phyloP scores from a whole-genome alignment of 2,113 vertebrate species.

The Leptobrachium leishanense region DNA sequence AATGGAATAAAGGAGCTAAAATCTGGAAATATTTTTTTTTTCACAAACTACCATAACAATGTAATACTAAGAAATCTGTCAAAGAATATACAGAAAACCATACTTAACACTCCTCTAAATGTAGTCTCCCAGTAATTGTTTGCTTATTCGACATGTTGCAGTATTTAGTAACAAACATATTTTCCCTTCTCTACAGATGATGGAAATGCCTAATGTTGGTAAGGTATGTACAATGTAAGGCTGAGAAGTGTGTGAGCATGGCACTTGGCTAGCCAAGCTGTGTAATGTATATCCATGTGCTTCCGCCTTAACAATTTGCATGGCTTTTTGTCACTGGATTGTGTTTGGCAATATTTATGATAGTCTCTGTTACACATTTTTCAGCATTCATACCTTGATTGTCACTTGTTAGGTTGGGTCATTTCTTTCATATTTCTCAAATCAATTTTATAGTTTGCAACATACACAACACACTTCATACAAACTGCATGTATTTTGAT shows the following conservation, averaged over 20 bases:
- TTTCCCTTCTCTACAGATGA: conserved; percentile 80
- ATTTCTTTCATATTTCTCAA: no score
- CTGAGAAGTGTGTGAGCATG: conserved; percentile 70
- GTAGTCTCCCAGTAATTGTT: conserved; percentile 33
- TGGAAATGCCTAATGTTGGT: conserved; percentile 78
- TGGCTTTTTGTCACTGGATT: conserved; percentile 62
- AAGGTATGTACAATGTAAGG: conserved; percentile 70
- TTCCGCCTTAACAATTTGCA: conserved; percentile 65
- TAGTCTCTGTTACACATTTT: background rate
- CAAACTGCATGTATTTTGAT: no score
- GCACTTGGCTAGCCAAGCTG: conserved; percentile 56
- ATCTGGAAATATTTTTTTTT: no score
- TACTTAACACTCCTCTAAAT: background rate
- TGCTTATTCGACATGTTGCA: conserved; percentile 53
- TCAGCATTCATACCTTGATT: no score
- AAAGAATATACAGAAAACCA: background rate
- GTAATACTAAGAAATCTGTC: background rate
- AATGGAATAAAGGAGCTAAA: no score
- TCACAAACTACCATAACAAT: background rate
- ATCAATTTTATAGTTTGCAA: no score
- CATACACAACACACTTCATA: no score
- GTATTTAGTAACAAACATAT: conserved; percentile 67
- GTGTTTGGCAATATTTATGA: conserved; percentile 41
- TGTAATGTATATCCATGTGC: conserved; percentile 58
- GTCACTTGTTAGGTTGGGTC: no score